Evolutionary conservation across 2,113 vertebrate species (phyloP).

Genomic region (Oryzias javanicus): DNA sequence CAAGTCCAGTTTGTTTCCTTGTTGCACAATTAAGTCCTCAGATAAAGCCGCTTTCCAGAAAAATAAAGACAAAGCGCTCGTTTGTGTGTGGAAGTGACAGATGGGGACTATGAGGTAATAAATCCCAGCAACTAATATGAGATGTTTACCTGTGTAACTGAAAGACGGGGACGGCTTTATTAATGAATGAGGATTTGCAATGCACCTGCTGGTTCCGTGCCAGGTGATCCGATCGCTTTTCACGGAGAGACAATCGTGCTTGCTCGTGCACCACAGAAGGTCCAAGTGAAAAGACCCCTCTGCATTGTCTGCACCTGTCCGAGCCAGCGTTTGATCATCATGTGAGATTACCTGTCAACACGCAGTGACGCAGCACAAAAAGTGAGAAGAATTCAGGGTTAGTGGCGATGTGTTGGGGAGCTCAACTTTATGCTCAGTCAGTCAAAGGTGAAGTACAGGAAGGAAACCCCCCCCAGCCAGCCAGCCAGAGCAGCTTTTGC

Average conservation of each 20-base stretch:
- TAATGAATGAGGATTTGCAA: slow-evolving; percentile 73
- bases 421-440: no score
- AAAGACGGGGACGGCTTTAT: slow-evolving; percentile 57
- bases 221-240: slow-evolving; percentile 60
- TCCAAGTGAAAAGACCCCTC: slow-evolving; percentile 37
- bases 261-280: slow-evolving; percentile 31
- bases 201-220: slow-evolving; percentile 66
- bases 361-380: neutral
- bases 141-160: slow-evolving; percentile 70
- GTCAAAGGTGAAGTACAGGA: no score
- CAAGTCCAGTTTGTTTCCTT: no score
- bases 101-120: slow-evolving; percentile 24
- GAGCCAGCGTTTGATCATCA: slow-evolving; percentile 13
- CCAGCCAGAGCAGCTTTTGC: slow-evolving; percentile 53
- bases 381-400: slow-evolving; percentile 15
- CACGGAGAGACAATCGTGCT: slow-evolving; percentile 48
- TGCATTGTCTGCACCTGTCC: slow-evolving; percentile 17
- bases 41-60: slow-evolving; percentile 31
- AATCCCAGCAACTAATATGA: slow-evolving; percentile 57
- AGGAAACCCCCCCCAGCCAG: slow-evolving; percentile 15
- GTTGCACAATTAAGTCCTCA: neutral
- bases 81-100: slow-evolving; percentile 8
- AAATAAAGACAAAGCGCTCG: no score
- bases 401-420: slow-evolving; percentile 1
- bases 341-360: no score